phyloP scores from a whole-genome alignment of 2,888 invertebrate species.

The Sussaba pulchella region DNA sequence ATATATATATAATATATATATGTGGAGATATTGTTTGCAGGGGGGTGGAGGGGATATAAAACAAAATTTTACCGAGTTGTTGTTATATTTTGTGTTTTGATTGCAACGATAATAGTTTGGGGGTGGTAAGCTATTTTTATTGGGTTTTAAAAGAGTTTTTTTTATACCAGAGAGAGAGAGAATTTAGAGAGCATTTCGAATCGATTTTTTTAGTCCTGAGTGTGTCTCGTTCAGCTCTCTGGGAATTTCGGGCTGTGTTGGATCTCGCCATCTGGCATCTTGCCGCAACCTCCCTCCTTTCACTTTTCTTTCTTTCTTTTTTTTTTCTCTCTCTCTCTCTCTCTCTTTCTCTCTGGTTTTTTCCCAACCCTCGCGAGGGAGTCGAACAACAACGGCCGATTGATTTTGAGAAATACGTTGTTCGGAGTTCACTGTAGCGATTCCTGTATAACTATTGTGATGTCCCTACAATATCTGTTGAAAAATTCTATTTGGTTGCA shows the following conservation, averaged over 20 bases:
- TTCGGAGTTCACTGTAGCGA: background rate
- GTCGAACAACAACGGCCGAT: slow-evolving; percentile 19
- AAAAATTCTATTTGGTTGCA: slow-evolving; percentile 11
- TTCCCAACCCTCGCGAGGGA: background rate
- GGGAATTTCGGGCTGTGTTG: slow-evolving; percentile 54
- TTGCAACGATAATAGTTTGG: no score
- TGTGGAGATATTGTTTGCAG: no score
- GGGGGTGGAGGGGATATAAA: no score
- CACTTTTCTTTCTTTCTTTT: background rate
- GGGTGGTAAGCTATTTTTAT: no score
- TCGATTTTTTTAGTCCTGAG: background rate
- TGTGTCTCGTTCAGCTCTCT: slow-evolving; percentile 36
- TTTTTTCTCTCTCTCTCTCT: slow-evolving; percentile 21
- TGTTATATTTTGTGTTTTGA: no score
- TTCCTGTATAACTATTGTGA: background rate
- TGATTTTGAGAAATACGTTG: slow-evolving; percentile 2
- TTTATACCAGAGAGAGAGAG: background rate
- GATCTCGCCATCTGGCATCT: slow-evolving; percentile 54
- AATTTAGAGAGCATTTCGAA: slow-evolving; percentile 4
- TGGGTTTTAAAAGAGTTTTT: no score
- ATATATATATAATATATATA: no score
- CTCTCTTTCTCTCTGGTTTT: background rate
- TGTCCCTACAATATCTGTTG: slow-evolving; percentile 9
- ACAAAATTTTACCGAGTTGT: no score
- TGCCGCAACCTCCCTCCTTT: slow-evolving; percentile 40